Evolutionary conservation across 1,140 invertebrate species (phyloP).

Genomic region (Cotesia chilonis): DNA sequence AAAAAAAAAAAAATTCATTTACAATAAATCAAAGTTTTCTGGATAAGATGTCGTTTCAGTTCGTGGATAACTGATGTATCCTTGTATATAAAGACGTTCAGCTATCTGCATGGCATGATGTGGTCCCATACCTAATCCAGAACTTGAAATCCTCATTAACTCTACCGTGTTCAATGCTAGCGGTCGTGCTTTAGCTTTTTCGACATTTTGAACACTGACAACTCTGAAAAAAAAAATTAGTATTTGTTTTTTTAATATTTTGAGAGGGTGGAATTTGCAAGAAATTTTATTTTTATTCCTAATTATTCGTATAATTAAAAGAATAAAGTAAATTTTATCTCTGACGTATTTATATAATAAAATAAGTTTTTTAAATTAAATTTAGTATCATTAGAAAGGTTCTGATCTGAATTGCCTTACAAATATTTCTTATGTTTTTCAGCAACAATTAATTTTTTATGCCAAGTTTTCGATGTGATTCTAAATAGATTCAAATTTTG

Average conservation of each 20-base stretch:
- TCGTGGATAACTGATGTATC: slow-evolving; percentile 94
- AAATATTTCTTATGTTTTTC: background rate
- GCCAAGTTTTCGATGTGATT: no score
- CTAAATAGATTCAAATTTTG: no score
- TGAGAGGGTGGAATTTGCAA: slow-evolving; percentile 14
- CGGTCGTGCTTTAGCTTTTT: slow-evolving; percentile 87
- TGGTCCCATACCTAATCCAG: slow-evolving; percentile 92
- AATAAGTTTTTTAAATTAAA: slow-evolving; percentile 17
- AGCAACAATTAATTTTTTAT: no score
- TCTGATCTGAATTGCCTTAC: background rate
- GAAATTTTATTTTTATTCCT: slow-evolving; percentile 40
- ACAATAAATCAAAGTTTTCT: slow-evolving; percentile 87
- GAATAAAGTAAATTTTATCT: no score
- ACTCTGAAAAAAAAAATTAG: slow-evolving; percentile 67
- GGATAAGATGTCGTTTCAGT: slow-evolving; percentile 98
- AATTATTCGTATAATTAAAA: background rate
- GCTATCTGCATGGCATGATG: slow-evolving; percentile 97
- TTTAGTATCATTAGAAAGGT: no score
- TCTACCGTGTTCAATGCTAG: slow-evolving; percentile 97
- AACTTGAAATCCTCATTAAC: slow-evolving; percentile 93
- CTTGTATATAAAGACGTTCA: slow-evolving; percentile 91
- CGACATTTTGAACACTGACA: slow-evolving; percentile 75
- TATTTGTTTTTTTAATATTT: no score
- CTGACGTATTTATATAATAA: no score
- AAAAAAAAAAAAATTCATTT: slow-evolving; percentile 69